Evolutionary conservation across 2,888 invertebrate genomes (phyloP).

Genomic region (Penaeus monodon): DNA sequence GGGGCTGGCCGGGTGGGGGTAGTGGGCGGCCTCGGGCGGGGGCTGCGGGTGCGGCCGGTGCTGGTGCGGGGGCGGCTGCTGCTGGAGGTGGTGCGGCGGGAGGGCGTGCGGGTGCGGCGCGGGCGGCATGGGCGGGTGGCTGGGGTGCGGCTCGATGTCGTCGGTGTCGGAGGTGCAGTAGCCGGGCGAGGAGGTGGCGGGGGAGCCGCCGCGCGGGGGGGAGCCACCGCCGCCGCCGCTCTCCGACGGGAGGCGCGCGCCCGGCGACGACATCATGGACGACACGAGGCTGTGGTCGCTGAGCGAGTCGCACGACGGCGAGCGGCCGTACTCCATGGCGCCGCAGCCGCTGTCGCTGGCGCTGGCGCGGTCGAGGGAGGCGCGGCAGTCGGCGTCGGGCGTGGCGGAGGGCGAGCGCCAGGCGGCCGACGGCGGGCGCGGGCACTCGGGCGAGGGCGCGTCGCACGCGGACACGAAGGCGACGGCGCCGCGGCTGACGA

Average conservation of each 20-base stretch:
- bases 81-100: constrained; percentile 14
- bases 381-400: constrained; percentile 34
- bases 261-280: constrained; percentile 51
- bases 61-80: constrained; percentile 12
- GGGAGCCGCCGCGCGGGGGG: constrained; percentile 40
- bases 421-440: constrained; percentile 14
- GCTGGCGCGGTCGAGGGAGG: constrained; percentile 12
- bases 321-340: constrained; percentile 48
- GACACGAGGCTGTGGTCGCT: constrained; percentile 60
- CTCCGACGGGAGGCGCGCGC: constrained; percentile 42
- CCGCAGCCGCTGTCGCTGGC: constrained; percentile 35
- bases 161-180: constrained; percentile 55
- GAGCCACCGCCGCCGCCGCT: constrained; percentile 28
- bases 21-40: background rate
- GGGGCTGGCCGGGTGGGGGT: background rate
- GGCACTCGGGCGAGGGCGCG: constrained; percentile 32
- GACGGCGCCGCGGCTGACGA: constrained; percentile 44
- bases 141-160: constrained; percentile 37
- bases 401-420: constrained; percentile 36
- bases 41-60: background rate
- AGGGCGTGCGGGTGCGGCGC: constrained; percentile 23
- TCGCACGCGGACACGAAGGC: constrained; percentile 24
- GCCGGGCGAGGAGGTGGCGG: constrained; percentile 56
- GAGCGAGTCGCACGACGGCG: constrained; percentile 53
- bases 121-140: constrained; percentile 16